phyloP scores from a whole-genome alignment of 2,888 invertebrate species.

The Junonia oenone region DNA sequence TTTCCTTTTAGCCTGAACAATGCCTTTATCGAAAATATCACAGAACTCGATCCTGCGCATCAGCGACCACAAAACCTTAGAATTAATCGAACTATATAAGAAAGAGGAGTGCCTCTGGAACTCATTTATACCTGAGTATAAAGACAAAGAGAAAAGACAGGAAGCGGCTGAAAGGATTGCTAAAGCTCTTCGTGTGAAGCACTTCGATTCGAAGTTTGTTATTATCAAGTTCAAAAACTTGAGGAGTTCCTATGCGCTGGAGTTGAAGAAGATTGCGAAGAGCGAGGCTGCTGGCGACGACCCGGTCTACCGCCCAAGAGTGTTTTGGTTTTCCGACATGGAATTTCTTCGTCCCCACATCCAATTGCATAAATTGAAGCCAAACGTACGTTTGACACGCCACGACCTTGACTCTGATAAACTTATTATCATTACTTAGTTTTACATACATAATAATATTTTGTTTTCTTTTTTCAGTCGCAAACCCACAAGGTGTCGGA shows the following conservation, averaged over 20 bases:
- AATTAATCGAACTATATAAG: slow-evolving; percentile 39
- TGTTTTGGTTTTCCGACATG: slow-evolving; percentile 46
- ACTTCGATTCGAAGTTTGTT: slow-evolving; percentile 48
- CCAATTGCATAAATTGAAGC: slow-evolving; percentile 23
- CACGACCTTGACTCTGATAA: no score
- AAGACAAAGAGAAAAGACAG: slow-evolving; percentile 33
- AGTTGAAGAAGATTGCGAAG: slow-evolving; percentile 43
- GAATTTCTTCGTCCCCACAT: slow-evolving; percentile 48
- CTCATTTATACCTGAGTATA: slow-evolving; percentile 38
- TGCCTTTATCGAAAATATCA: no score
- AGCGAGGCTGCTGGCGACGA: slow-evolving; percentile 24
- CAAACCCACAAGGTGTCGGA: background rate
- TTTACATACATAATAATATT: background rate
- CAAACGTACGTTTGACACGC: no score
- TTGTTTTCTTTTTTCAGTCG: background rate
- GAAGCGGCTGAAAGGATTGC: slow-evolving; percentile 44
- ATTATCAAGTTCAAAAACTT: slow-evolving; percentile 55
- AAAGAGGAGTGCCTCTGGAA: slow-evolving; percentile 49
- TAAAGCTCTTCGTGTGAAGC: slow-evolving; percentile 38
- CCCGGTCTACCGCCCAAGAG: slow-evolving; percentile 41
- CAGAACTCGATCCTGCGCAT: slow-evolving; percentile 5
- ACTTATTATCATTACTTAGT: no score
- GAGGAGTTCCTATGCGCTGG: slow-evolving; percentile 53
- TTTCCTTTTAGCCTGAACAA: no score
- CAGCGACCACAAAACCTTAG: slow-evolving; percentile 12